Base-by-base conservation (phyloP, 2,797 vertebrate genomes). In the Melanotaenia pygmaea region DNA sequence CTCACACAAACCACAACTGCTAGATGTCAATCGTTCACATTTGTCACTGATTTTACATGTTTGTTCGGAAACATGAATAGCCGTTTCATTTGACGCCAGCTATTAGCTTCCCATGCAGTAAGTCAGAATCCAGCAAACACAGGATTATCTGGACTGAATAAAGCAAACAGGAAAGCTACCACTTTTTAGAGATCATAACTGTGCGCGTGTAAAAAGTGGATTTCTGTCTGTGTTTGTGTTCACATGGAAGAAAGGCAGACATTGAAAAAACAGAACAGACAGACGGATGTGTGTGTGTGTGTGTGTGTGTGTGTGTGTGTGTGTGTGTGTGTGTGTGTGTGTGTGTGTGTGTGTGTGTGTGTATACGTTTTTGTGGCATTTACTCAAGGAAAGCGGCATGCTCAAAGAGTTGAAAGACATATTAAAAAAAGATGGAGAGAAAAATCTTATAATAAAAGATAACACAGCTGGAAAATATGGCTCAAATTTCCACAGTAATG, bases 311-410 rank as follows among this genome's bases (percentile, higher is more conserved):
- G 11, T 53, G 13, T 34, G 32, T 26, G 1, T 56, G 14, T 43
- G 12, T 26, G 11, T 53, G 13, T 34, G 32, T 26, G 1, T 56
- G 14, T 43, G 12, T 26, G 11, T 53, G 13, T 34, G 32, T 2
- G 14, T 3, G 1, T 35, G 18, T n/a, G 2, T n/a, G 4, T 20
- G 11, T 53, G 13, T 34, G 32, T 26, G 1, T 56, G 14, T 43
- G 12, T 26, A 22, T 32, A 2, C 45, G 20, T 28, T 2, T 62
- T 34, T 34, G 22, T 79, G 66, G 43, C 12, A 71, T 77, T 69
- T 61, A 38, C 54, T 81, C 22, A 77, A 82, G 38, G 40, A 68
- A 28, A 79, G 50, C 37, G 22, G 7, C 24, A 72, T 74, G 74
- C 67, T 65, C 32, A 67, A 18, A 53, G 62, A 8, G 26, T 30